Evolutionary conservation across 2,888 invertebrate species (phyloP), one percentile per base, ranked within the genome.

Genomic region (Thymelicus acteon): DNA sequence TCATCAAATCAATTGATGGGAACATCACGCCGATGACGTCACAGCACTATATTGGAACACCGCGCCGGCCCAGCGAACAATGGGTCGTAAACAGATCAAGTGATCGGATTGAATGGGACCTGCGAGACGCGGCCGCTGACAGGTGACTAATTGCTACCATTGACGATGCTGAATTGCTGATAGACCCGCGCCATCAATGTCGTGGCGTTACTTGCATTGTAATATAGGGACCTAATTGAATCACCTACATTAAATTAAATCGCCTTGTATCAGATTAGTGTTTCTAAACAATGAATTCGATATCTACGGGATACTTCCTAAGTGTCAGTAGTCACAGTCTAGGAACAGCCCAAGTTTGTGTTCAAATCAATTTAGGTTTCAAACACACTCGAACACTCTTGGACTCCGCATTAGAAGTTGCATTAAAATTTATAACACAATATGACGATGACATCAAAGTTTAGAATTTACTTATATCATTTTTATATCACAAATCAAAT

Each of bases 71-170:
- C 64, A 75, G 64, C 60, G 60, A 79, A 83, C 82, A 82, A 82
- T 81, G 67, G 74, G 57, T 79, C 83, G 75, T 82, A 81, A 82
- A 80, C 63, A 57, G 57, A 2, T 48, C 40, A 66, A 54, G 58
- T 68, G 72, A 72, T 64, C 70, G 67, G 24, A 61, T 72, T 74
- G 67, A 71, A 78, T 73, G 62, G 72, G 76, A 78, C 77, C 73
- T 78, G 72, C 64, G 54, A 47, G 57, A 66, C 62, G 66, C 70
- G 72, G 39, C 5, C 8, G 47, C 10, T 24, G 52, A 62, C 65
- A 66, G 66, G 66, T 67, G 61, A 60, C 68, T 60, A 54, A 67
- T 71, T 49, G 61, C 63, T 54, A 15, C 49, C 66, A 71, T 62
- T 66, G n/a, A 68, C 12, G 57, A 6, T 31, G 10, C 40, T 6